Conservation (phyloP, 2,888 invertebrate species). For the Sarcophaga variegata region DNA sequence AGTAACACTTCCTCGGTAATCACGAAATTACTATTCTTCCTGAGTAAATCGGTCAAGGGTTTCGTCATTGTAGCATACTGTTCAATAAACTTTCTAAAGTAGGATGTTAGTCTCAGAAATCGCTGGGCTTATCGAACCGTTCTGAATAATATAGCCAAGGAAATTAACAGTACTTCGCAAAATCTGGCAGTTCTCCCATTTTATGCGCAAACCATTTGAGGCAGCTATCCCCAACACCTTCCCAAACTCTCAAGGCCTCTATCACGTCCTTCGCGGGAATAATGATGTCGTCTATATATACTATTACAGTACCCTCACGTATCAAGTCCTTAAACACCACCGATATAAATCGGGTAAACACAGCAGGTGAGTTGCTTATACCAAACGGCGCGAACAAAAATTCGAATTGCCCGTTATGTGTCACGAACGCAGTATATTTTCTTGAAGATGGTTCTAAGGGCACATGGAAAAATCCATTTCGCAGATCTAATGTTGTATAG, state of each 20-base stretch:
- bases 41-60: too few species aligned
- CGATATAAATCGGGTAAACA: slow-evolving; percentile 22
- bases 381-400: slow-evolving; percentile 59
- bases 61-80: too few species aligned
- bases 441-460: slow-evolving; percentile 55
- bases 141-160: slow-evolving; percentile 56
- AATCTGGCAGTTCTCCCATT: slow-evolving; percentile 64
- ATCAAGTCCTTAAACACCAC: neutral
- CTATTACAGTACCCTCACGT: neutral
- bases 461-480: slow-evolving; percentile 33
- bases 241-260: slow-evolving; percentile 16
- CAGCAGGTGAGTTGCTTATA: slow-evolving; percentile 32
- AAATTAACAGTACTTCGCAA: slow-evolving; percentile 45
- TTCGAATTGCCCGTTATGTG: slow-evolving; percentile 64
- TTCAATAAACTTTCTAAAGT: too few species aligned
- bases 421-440: slow-evolving; percentile 71
- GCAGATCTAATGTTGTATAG: slow-evolving; percentile 18
- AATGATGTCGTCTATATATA: slow-evolving; percentile 55
- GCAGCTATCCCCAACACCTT: slow-evolving; percentile 45
- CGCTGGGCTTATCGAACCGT: slow-evolving; percentile 10
- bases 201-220: slow-evolving; percentile 45
- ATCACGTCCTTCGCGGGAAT: slow-evolving; percentile 54
- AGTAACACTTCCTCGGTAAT: too few species aligned
- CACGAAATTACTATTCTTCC: too few species aligned
- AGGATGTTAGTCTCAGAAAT: too few species aligned